A percentile compares a stretch with the other conserved stretches of the same genome.
Evolutionary conservation across 2,113 vertebrate species (phyloP).

Genomic region (Crypturellus undulatus): DNA sequence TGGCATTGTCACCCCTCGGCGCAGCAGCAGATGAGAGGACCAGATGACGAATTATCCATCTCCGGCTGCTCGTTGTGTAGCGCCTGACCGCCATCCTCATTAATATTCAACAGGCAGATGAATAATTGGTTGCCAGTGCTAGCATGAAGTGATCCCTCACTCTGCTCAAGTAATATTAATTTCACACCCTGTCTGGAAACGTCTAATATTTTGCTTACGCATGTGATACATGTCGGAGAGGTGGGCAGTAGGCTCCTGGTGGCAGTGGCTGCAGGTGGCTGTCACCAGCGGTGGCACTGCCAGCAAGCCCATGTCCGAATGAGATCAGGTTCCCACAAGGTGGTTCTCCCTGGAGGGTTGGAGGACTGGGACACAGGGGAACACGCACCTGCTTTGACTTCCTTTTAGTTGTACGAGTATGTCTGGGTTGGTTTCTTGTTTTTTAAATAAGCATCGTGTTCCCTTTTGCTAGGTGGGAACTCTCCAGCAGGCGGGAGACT

Average conservation of each 20-base stretch:
- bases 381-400: not conserved
- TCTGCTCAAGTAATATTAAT: slow-evolving; percentile 61
- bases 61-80: slow-evolving; percentile 54
- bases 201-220: slow-evolving; percentile 53
- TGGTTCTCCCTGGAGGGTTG: not conserved
- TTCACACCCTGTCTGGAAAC: slow-evolving; percentile 63
- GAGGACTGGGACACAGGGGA: not conserved
- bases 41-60: slow-evolving; percentile 59
- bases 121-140: slow-evolving; percentile 70
- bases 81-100: slow-evolving; percentile 51
- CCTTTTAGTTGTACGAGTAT: not conserved
- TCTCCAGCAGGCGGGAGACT: not conserved
- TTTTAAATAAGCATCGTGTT: not conserved
- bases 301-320: not conserved
- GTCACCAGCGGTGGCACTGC: fast-evolving
- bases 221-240: not conserved
- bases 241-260: not conserved
- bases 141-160: slow-evolving; percentile 66
- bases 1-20: not conserved
- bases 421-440: not conserved
- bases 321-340: not conserved
- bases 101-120: slow-evolving; percentile 71
- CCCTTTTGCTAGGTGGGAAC: not conserved
- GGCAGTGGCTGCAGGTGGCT: not conserved
- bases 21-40: slow-evolving; percentile 48